phyloP scores from a whole-genome alignment of 2,888 invertebrate genomes.

The Xanthostigma xanthostigma region DNA sequence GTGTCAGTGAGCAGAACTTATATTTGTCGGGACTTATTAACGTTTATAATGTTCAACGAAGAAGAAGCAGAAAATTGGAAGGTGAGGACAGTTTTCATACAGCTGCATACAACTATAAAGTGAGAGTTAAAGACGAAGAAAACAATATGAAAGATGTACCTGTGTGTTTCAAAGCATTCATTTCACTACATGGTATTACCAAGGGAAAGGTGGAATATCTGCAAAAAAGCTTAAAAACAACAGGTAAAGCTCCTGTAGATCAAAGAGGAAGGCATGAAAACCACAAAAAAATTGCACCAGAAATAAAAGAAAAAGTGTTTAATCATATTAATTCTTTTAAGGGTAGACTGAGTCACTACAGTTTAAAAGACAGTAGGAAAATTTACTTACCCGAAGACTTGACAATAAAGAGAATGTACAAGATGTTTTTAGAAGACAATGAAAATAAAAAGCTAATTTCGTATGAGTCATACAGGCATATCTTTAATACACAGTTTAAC shows the following conservation, averaged over 20 bases:
- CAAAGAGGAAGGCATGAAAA: conserved; percentile 5
- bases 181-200: conserved; percentile 7
- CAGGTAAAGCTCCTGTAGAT: conserved; percentile 6
- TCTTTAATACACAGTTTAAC: conserved; percentile 15
- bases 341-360: conserved; percentile 14
- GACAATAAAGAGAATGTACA: conserved; percentile 13
- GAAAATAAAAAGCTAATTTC: conserved; percentile 11
- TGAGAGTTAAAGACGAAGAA: background rate
- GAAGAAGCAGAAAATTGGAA: background rate
- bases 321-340: conserved; percentile 15
- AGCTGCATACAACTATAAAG: background rate
- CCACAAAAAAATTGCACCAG: conserved; percentile 2
- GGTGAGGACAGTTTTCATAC: background rate
- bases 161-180: conserved; percentile 8
- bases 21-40: conserved; percentile 1
- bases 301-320: conserved; percentile 1
- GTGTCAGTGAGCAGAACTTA: conserved; percentile 2
- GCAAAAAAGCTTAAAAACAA: conserved; percentile 4
- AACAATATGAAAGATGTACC: conserved; percentile 1
- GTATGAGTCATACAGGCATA: conserved; percentile 15
- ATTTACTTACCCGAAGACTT: conserved; percentile 13
- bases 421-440: conserved; percentile 11
- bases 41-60: background rate
- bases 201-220: conserved; percentile 4
- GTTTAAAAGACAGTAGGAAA: conserved; percentile 13